Percentiles rank a stretch among this genome's conserved stretches.
phyloP scores from a whole-genome alignment of 2,797 vertebrate genomes.

The Periophthalmus magnuspinnatus region DNA sequence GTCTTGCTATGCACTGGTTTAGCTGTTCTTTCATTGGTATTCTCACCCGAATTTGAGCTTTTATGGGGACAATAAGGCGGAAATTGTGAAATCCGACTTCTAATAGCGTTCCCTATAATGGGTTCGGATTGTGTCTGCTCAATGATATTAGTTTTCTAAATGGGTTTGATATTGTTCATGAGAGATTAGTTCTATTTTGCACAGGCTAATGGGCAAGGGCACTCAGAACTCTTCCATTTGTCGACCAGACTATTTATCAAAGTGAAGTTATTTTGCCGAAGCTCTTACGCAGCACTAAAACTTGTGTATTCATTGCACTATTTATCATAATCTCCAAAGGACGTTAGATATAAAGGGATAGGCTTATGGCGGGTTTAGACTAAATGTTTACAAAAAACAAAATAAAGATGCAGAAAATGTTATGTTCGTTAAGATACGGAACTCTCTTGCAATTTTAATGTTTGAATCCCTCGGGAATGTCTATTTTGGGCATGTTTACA shows the following conservation, averaged over 20 bases:
- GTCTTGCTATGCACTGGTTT: conserved; percentile 17
- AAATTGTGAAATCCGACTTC: conserved; percentile 29
- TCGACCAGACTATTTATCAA: conserved; percentile 45
- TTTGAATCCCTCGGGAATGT: not conserved
- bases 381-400: not conserved
- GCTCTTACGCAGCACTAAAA: conserved; percentile 55
- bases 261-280: conserved; percentile 41
- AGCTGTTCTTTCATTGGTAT: not conserved
- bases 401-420: not conserved
- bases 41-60: conserved; percentile 15
- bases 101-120: conserved; percentile 45
- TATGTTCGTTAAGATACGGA: not conserved
- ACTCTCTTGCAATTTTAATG: not conserved
- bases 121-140: conserved; percentile 39
- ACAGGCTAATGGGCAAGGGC: conserved; percentile 45
- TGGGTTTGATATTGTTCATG: conserved; percentile 37
- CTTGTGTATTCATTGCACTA: conserved; percentile 40
- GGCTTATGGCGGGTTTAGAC: not conserved
- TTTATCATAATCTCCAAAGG: conserved; percentile 42
- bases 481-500: too few species aligned
- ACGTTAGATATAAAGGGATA: not conserved
- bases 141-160: conserved; percentile 50
- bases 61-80: conserved; percentile 28
- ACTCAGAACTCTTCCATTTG: conserved; percentile 45
- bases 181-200: conserved; percentile 53